phyloP scores from a whole-genome alignment of 2,888 invertebrate species.

The Slavum lentiscoides region DNA sequence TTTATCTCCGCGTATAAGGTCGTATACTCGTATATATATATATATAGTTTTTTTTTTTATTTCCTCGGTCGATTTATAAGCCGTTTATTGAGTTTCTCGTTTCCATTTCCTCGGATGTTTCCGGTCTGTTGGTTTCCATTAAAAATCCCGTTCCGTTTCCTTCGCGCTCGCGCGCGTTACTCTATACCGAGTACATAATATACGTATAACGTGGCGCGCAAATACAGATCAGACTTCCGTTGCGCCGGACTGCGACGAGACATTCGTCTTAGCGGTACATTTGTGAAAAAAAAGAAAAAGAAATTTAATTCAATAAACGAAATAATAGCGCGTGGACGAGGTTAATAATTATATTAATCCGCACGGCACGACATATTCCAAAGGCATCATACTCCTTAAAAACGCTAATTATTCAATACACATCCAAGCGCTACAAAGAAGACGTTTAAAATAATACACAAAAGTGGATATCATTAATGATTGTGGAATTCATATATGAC shows the following conservation, averaged over 20 bases:
- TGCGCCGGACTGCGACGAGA: neutral
- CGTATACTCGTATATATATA: too few relatives aligned
- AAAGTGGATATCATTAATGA: too few relatives aligned
- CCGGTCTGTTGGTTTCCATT: slow-evolving; percentile 50
- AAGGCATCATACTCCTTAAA: too few relatives aligned
- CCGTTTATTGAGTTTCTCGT: slow-evolving; percentile 51
- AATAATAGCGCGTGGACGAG: neutral
- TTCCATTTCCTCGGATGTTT: slow-evolving; percentile 48
- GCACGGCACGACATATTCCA: neutral
- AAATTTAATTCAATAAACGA: slow-evolving; percentile 20
- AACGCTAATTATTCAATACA: too few relatives aligned
- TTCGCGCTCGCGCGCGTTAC: neutral
- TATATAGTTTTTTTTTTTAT: neutral
- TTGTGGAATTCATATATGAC: too few relatives aligned
- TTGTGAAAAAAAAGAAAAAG: neutral
- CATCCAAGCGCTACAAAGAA: too few relatives aligned
- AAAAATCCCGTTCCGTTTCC: slow-evolving; percentile 13
- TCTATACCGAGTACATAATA: too few relatives aligned
- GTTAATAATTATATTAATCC: neutral
- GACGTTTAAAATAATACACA: too few relatives aligned
- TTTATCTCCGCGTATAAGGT: neutral
- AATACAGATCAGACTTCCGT: slow-evolving; percentile 29
- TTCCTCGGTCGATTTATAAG: slow-evolving; percentile 21
- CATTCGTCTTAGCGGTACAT: slow-evolving; percentile 21
- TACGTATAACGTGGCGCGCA: neutral